Evolutionary conservation across 2,888 invertebrate species (phyloP), one percentile per base, ranked within the genome.

Genomic region (Stegophylla sp.): DNA sequence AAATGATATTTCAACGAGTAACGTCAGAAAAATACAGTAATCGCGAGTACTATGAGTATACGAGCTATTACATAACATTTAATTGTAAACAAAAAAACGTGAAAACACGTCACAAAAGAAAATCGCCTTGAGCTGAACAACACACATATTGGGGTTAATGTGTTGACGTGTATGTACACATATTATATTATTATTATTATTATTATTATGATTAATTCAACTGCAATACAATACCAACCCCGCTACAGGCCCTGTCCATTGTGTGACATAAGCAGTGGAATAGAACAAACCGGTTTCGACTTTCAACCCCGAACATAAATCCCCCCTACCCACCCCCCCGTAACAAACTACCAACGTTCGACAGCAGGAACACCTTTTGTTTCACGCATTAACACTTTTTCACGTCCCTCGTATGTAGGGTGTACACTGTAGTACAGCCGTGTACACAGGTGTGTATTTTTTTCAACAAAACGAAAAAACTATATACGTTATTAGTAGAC

Each of bases 201-300:
- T 67, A 53, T 41, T 72, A 20, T 74, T 63, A 48, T 13, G 28
- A 61, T 63, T 61, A 73, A 61, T 61, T 45, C 28, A 45, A 20
- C 28, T 15, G 20, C 9, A 51, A 69, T 51, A 20, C 51, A 69
- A 23, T 45, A 66, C 23, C 51, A 51, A 73, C 73, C 61, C 59
- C 9, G 7, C 20, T 13, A n/a, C 2, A 41, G 20, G n/a, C 28
- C 69, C 34, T 34, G 41, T 53, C 28, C 45, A 28, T 23, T 5
- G 41, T 20, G 20, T 48, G 28, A 26, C 26, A 26, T n/a, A 20
- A 1, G 34, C 13, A 15, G 20, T 17, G 61, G 28, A 64, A 10
- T 0, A 9, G 23, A 74, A 75, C 23, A 75, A 75, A 75, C 74
- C 74, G 67, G 77, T 77, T 59, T 56, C 45, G 48, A 45, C 74